Percentiles rank a stretch among this genome's conserved stretches.
These are phyloP conservation scores for Dione vanillae DNA, from an alignment of 2,888 invertebrate genomes.

Conservation along the genomic window DNA sequence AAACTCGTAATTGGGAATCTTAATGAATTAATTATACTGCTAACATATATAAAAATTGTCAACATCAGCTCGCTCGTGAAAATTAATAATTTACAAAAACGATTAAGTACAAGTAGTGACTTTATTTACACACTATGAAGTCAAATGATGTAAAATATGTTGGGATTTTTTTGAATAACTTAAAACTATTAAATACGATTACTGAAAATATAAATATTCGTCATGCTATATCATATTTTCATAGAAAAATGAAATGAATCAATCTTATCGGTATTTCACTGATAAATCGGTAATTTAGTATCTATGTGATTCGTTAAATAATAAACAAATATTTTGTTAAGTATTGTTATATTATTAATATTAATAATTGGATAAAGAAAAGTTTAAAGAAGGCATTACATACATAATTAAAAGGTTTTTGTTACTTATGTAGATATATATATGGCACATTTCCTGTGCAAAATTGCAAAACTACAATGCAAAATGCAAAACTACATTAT, in stretches of 20 bases:
- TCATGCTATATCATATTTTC: constrained; percentile 30
- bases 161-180: not conserved
- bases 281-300: constrained; percentile 32
- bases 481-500: no score
- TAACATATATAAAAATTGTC: no score
- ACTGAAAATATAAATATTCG: not conserved
- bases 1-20: not conserved
- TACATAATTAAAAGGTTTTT: not conserved
- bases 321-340: constrained; percentile 14
- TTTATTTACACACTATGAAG: no score
- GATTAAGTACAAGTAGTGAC: no score
- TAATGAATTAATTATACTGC: no score
- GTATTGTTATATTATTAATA: constrained; percentile 1
- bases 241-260: constrained; percentile 43
- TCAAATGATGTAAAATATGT: no score
- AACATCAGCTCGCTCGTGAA: no score
- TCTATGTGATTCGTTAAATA: constrained; percentile 16
- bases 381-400: not conserved
- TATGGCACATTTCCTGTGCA: no score
- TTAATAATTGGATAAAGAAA: not conserved
- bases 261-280: constrained; percentile 44
- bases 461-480: no score
- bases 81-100: no score
- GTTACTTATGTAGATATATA: no score
- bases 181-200: not conserved